Percentiles rank a stretch among this genome's conserved stretches.
phyloP scores from a whole-genome alignment of 2,888 invertebrate species.

The Balanococcus diminutus region DNA sequence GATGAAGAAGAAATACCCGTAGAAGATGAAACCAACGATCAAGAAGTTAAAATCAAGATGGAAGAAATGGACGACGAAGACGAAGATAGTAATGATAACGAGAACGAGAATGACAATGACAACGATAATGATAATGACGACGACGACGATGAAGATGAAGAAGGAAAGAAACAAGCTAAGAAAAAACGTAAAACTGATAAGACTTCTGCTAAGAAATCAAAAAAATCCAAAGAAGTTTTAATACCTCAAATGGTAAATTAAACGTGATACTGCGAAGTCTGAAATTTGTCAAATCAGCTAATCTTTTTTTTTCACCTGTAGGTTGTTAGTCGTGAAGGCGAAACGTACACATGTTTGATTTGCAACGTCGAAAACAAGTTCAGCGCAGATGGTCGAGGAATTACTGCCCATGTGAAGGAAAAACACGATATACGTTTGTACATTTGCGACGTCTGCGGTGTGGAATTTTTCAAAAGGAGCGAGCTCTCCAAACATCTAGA shows the following conservation, averaged over 20 bases:
- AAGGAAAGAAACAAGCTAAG: conserved; percentile 57
- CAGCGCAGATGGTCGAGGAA: conserved; percentile 67
- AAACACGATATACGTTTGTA: conserved; percentile 70
- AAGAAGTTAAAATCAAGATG: conserved; percentile 60
- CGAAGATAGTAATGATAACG: conserved; percentile 57
- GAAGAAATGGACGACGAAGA: conserved; percentile 52
- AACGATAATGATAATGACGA: conserved; percentile 58
- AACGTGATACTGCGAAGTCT: not conserved
- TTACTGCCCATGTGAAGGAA: conserved; percentile 69
- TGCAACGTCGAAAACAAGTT: conserved; percentile 62
- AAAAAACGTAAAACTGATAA: conserved; percentile 57
- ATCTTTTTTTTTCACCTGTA: conserved; percentile 51
- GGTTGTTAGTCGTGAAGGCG: conserved; percentile 61
- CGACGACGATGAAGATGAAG: conserved; percentile 57
- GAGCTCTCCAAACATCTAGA: conserved; percentile 66
- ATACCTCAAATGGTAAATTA: conserved; percentile 59
- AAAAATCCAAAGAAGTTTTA: conserved; percentile 57
- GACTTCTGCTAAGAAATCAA: conserved; percentile 46
- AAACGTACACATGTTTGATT: conserved; percentile 66
- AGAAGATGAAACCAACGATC: conserved; percentile 59
- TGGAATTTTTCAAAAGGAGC: conserved; percentile 68
- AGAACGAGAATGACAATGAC: conserved; percentile 14
- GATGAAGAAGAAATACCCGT: conserved; percentile 57
- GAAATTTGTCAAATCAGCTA: not conserved
- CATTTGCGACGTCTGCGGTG: conserved; percentile 74